A percentile compares a stretch with the other conserved stretches of the same genome.
Evolutionary conservation across 2,113 vertebrate species (phyloP).

Genomic region (Sinosuthora webbiana): DNA sequence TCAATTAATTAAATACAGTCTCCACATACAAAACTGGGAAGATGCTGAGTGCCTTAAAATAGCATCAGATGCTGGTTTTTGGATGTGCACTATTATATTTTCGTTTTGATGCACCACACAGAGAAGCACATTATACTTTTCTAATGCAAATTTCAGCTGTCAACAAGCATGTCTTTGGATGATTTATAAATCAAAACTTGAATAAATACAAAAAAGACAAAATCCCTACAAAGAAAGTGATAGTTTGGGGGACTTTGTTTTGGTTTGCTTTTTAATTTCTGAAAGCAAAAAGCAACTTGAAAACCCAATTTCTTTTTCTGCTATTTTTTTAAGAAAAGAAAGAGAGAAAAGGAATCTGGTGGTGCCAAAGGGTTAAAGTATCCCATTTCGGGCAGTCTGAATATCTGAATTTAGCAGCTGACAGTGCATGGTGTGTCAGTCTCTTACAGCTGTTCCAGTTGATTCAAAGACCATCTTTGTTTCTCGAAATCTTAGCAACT

Average conservation of each 20-base stretch:
- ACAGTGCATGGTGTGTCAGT: slow-evolving; percentile 44
- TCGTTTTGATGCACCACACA: not conserved
- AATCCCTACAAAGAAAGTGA: not conserved
- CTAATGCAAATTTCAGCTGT: not conserved
- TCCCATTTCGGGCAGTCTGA: not conserved
- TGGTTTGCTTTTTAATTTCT: not conserved
- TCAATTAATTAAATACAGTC: not conserved
- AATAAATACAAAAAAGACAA: not conserved
- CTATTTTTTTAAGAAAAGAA: not conserved
- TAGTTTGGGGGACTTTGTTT: not conserved
- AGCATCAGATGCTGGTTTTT: not conserved
- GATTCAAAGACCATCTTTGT: slow-evolving; percentile 79
- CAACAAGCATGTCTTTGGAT: not conserved
- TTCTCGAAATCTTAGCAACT: slow-evolving; percentile 72
- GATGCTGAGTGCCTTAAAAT: not conserved
- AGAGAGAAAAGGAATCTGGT: not conserved
- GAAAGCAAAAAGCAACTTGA: not conserved
- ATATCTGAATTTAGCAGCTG: slow-evolving; percentile 70
- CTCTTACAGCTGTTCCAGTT: slow-evolving; percentile 72
- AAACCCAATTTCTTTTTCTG: not conserved
- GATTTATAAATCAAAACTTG: not conserved
- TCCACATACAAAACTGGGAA: not conserved
- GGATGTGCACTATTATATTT: not conserved
- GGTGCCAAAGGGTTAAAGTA: slow-evolving; percentile 59
- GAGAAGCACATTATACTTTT: not conserved